Evolutionary conservation across 2,113 vertebrate genomes (phyloP).

Genomic region (Ranitomeya variabilis): DNA sequence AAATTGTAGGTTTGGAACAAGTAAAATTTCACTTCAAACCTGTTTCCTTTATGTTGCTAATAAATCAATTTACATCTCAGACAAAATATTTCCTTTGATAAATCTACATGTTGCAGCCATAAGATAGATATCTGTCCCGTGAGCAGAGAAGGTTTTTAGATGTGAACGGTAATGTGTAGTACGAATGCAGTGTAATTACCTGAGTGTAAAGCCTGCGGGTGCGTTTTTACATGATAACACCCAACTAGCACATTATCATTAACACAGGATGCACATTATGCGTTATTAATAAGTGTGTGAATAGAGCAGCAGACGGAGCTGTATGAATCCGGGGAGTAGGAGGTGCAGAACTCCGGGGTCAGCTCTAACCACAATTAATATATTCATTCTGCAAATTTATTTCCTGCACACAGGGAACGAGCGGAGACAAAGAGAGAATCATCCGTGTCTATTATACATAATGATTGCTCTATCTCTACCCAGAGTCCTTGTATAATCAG

Average conservation of each 20-base stretch:
- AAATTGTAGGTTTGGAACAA: not conserved
- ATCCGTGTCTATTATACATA: not conserved
- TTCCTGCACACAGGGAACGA: not conserved
- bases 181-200: slow-evolving; percentile 25
- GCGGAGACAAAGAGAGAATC: slow-evolving; percentile 8
- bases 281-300: slow-evolving; percentile 40
- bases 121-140: not conserved
- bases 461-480: not conserved
- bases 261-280: slow-evolving; percentile 8
- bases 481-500: not conserved
- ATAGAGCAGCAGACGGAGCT: slow-evolving; percentile 17
- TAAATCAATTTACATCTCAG: not conserved
- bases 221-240: slow-evolving; percentile 42
- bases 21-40: not conserved
- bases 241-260: slow-evolving; percentile 48
- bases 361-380: slow-evolving; percentile 28
- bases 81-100: not conserved
- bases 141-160: not conserved
- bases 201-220: slow-evolving; percentile 6
- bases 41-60: not conserved
- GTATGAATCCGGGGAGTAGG: not conserved
- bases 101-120: not conserved
- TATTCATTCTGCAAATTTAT: slow-evolving; percentile 32
- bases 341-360: slow-evolving; percentile 34
- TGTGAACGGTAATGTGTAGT: slow-evolving; percentile 28